phyloP scores from a whole-genome alignment of 2,888 invertebrate genomes.

The Amblyjoppa fuscipennis region DNA sequence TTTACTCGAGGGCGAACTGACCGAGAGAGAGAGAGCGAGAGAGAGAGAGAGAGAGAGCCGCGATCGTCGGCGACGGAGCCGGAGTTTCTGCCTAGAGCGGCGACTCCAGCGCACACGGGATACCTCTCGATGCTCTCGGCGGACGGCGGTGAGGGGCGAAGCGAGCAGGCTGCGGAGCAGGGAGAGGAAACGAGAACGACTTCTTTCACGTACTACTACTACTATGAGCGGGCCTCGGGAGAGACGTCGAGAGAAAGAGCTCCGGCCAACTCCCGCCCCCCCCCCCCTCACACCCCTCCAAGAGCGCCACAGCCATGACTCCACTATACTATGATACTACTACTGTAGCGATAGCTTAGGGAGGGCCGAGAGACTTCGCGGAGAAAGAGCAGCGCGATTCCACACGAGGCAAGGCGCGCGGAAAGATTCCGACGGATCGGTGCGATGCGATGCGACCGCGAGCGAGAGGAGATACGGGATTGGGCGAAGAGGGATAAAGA shows the following conservation, averaged over 20 bases:
- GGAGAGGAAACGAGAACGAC: slow-evolving; percentile 66
- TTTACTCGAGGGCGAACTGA: slow-evolving; percentile 52
- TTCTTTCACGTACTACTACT: slow-evolving; percentile 53
- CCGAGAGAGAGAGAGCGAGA: slow-evolving; percentile 18
- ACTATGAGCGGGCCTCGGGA: slow-evolving; percentile 19
- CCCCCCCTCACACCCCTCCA: not conserved
- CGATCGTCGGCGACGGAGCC: slow-evolving; percentile 30
- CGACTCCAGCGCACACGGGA: slow-evolving; percentile 44
- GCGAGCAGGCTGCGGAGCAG: slow-evolving; percentile 9
- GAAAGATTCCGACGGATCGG: slow-evolving; percentile 45
- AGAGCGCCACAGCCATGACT: slow-evolving; percentile 6
- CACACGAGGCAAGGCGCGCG: slow-evolving; percentile 13
- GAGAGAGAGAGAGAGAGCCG: too few relatives aligned
- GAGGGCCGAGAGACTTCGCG: not conserved
- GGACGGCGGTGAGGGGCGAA: not conserved
- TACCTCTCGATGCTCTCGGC: slow-evolving; percentile 39
- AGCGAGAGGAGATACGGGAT: not conserved
- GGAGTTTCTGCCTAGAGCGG: slow-evolving; percentile 25
- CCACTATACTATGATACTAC: slow-evolving; percentile 47
- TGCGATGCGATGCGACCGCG: slow-evolving; percentile 36
- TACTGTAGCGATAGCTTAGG: slow-evolving; percentile 15
- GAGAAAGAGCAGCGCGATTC: slow-evolving; percentile 38
- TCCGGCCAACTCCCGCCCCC: slow-evolving; percentile 9
- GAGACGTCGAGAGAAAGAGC: not conserved
- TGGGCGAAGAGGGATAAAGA: slow-evolving; percentile 1